Evolutionary conservation across 2,888 invertebrate genomes (phyloP), one percentile per base, ranked within the genome.

Genomic region (Octodonta nipae): DNA sequence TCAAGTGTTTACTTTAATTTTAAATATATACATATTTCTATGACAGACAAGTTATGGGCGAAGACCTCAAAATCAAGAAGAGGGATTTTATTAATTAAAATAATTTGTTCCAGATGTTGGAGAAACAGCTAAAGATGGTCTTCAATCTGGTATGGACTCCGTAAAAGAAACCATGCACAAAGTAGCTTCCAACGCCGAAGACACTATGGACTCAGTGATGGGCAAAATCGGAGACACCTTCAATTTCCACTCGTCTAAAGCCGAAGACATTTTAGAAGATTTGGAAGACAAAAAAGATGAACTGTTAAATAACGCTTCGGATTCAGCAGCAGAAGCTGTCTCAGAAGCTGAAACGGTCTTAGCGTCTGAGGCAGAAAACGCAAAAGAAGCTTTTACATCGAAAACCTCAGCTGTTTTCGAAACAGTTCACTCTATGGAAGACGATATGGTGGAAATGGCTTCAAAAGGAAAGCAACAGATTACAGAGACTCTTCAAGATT

Each of bases 311-410:
- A 50, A 46, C 34, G 43, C 43, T 4, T 37, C 49, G 11, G 56
- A 56, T 28, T 38, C 41, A 5, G 41, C 50, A 3, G 44, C 46
- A 7, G 59, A 59, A 41, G 56, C 51, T 8, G 50, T 58, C 7
- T 58, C 58, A 3, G 55, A 58, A 40, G 54, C 58, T 8, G 58
- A 58, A 41, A 60, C 58, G 2, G 52, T 57, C 2, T 28, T 57
- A 26, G 49, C 49, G 5, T 54, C 56, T 2, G 57, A 58, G 49
- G 45, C 47, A 2, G 57, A 52, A 26, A 44, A 46, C 29, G 42
- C 44, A 5, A 47, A 47, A 34, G 46, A 50, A 14, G 40, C 35
- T 6, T 38, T 40, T 15, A 24, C 33, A 11, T 27, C 36, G 13
- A 35, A 43, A 32, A 28, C 33, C 5, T 28, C 44, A 2, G 42